Evolutionary conservation across 53 echinoderm and acorn worm species (phyloP).

Genomic region (Pentamera pediparva): DNA sequence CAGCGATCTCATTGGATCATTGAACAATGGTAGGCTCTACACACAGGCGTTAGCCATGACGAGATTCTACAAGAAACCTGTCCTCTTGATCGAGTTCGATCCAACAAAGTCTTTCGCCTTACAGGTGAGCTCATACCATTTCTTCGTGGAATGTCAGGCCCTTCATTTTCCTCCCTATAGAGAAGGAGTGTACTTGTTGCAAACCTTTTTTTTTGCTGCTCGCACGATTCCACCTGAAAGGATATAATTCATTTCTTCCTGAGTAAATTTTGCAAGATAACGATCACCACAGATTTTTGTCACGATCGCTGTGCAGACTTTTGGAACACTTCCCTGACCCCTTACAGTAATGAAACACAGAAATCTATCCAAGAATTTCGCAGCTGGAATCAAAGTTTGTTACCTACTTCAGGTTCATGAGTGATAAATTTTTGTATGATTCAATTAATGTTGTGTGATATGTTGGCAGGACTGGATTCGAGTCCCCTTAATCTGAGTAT

Average conservation of each 20-base stretch:
- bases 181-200: neutral
- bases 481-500: too few species aligned
- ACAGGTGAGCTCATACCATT: conserved; percentile 54
- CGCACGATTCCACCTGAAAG: neutral
- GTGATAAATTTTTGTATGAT: too few species aligned
- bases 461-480: too few species aligned
- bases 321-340: too few species aligned
- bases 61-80: conserved; percentile 87
- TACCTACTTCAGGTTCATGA: too few species aligned
- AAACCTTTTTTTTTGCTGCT: neutral
- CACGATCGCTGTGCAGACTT: too few species aligned
- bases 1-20: conserved; percentile 94
- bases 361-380: too few species aligned
- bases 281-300: too few species aligned
- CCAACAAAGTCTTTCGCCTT: conserved; percentile 91
- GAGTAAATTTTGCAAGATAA: too few species aligned
- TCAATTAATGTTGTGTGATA: too few species aligned
- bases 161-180: neutral
- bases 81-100: conserved; percentile 93
- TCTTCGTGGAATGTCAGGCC: neutral
- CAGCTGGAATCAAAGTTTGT: too few species aligned
- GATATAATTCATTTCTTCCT: neutral
- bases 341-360: too few species aligned
- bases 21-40: conserved; percentile 85
- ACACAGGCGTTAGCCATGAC: conserved; percentile 87